Conservation (phyloP, 1,140 invertebrate species). For the Drosophila leontia region DNA sequence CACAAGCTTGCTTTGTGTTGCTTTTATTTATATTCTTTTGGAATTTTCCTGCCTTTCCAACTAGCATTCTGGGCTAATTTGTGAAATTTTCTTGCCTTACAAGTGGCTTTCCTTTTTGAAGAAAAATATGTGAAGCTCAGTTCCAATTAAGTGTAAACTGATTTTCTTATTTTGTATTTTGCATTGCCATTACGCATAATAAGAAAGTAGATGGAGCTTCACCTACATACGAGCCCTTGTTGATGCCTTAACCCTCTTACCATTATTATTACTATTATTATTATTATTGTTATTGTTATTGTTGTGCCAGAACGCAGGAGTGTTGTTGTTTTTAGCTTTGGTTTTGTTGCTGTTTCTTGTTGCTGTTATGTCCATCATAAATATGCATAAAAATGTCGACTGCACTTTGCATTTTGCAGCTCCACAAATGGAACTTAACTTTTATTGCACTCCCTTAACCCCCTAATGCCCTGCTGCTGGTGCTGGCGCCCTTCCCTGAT, state of each 20-base stretch:
- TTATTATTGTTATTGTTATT: slow-evolving; percentile 1
- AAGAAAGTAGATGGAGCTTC: slow-evolving; percentile 16
- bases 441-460: slow-evolving; percentile 36
- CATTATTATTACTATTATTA: slow-evolving; percentile 7
- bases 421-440: slow-evolving; percentile 57
- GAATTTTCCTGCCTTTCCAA: not conserved
- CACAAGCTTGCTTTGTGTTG: not conserved
- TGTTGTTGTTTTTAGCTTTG: slow-evolving; percentile 11
- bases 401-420: slow-evolving; percentile 66
- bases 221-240: slow-evolving; percentile 10
- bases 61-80: not conserved
- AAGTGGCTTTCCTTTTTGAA: not conserved
- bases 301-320: not conserved
- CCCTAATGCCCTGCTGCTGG: too few relatives aligned
- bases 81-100: not conserved
- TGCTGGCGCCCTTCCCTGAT: slow-evolving; percentile 5
- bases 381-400: slow-evolving; percentile 80
- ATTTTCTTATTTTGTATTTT: slow-evolving; percentile 3
- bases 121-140: not conserved
- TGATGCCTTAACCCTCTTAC: slow-evolving; percentile 38
- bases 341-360: not conserved
- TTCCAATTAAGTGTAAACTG: slow-evolving; percentile 16
- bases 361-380: slow-evolving; percentile 60
- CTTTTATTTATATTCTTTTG: too few relatives aligned
- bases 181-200: slow-evolving; percentile 40